These are phyloP conservation scores for Lumbricus terrestris DNA, from an alignment of 2,888 invertebrate species.

Conservation along the genomic window DNA sequence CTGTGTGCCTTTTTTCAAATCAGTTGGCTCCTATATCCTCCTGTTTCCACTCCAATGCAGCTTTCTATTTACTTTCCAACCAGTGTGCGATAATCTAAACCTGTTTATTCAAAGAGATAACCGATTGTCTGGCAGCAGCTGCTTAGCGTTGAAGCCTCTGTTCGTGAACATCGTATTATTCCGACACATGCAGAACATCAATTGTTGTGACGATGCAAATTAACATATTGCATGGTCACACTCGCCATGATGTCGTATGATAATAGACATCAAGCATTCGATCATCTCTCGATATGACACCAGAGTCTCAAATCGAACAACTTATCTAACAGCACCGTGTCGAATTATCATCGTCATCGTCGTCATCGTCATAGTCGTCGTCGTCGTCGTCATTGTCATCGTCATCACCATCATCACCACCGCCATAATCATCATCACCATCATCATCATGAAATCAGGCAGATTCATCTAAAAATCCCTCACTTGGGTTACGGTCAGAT, in stretches of 20 bases:
- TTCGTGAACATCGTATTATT: neutral
- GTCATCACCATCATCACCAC: neutral
- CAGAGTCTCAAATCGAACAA: neutral
- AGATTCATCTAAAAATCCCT: no score
- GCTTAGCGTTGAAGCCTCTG: neutral
- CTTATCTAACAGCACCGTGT: neutral
- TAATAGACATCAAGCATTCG: neutral
- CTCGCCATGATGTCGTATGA: neutral
- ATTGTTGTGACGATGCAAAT: neutral
- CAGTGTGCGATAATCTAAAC: neutral
- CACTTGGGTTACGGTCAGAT: no score
- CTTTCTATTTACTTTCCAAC: no score
- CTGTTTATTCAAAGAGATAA: neutral
- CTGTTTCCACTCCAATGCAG: no score
- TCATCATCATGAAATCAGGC: no score
- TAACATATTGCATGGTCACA: no score
- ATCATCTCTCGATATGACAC: neutral
- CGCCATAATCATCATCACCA: neutral
- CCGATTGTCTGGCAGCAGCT: neutral
- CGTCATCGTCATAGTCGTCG: neutral
- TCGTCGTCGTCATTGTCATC: neutral
- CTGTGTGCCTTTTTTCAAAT: no score
- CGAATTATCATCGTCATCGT: neutral
- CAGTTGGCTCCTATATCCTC: no score
- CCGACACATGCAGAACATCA: no score